Conservation (phyloP, 2,113 vertebrate species). For the Sula dactylatra region DNA sequence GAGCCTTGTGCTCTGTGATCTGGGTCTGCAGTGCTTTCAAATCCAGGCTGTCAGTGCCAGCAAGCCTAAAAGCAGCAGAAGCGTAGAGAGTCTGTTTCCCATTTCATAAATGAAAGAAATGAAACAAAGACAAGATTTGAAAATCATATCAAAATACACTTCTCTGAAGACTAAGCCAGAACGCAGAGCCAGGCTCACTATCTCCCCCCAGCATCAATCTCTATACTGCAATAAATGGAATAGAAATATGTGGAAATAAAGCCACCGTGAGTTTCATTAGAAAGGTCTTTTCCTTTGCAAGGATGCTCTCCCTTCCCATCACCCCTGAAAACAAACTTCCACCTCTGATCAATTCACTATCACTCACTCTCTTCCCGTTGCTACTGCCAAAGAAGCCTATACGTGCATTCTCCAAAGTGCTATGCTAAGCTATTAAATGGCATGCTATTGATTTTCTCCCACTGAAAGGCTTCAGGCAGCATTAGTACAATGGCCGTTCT, state of each 20-base stretch:
- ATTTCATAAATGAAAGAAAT: neutral
- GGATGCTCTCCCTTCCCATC: neutral
- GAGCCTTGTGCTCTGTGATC: constrained; percentile 69
- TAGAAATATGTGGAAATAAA: neutral
- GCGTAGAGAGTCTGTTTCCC: neutral
- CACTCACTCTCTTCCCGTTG: neutral
- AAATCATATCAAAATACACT: neutral
- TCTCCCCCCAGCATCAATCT: neutral
- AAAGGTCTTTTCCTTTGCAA: neutral
- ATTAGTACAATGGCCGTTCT: neutral
- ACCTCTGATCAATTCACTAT: neutral
- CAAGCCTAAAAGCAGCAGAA: neutral
- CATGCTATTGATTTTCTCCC: neutral
- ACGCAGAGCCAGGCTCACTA: neutral
- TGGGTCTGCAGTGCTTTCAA: constrained; percentile 65
- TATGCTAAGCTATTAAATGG: neutral
- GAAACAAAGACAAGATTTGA: neutral
- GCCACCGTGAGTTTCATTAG: neutral
- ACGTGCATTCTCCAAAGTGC: neutral
- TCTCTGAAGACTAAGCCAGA: neutral
- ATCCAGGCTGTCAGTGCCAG: neutral
- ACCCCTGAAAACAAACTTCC: neutral
- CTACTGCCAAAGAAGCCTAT: neutral
- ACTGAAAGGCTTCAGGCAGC: constrained; percentile 8
- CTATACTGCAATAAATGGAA: neutral